Conservation (phyloP, 2,113 vertebrate genomes). For the Mystacornis crossleyi region DNA sequence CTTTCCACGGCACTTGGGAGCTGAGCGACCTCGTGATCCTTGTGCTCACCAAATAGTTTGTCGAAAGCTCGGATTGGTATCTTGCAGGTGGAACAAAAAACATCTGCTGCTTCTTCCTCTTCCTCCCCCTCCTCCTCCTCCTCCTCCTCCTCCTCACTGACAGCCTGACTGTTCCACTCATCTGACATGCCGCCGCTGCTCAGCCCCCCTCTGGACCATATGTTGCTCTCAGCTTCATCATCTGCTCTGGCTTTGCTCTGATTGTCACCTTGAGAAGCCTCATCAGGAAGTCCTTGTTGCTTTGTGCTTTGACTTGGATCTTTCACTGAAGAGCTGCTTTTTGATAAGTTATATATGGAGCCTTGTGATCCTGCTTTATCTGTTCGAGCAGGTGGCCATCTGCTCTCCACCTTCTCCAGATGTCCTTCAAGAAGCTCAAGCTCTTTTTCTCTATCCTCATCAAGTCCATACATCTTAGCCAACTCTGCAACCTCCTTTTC, state of each 20-base stretch:
- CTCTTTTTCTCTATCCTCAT: conserved; percentile 72
- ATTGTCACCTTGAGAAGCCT: neutral
- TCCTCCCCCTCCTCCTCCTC: too few species aligned
- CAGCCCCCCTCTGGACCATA: conserved; percentile 32
- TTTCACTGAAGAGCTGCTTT: neutral
- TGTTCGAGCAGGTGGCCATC: neutral
- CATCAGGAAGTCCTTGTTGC: neutral
- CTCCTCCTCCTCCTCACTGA: conserved; percentile 58
- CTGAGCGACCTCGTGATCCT: conserved; percentile 73
- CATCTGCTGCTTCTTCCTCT: conserved; percentile 59
- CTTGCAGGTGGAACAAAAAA: conserved; percentile 80
- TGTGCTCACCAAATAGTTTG: conserved; percentile 64
- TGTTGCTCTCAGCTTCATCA: conserved; percentile 13
- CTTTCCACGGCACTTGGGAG: conserved; percentile 69
- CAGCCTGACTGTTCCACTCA: conserved; percentile 33
- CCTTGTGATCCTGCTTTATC: neutral
- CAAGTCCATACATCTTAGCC: conserved; percentile 69
- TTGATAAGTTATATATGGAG: neutral
- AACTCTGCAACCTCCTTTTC: conserved; percentile 69
- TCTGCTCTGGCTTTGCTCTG: conserved; percentile 21
- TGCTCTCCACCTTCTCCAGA: neutral
- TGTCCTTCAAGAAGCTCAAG: conserved; percentile 32
- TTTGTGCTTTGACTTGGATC: neutral
- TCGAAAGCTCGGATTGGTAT: conserved; percentile 67
- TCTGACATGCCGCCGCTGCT: conserved; percentile 42